Evolutionary conservation across 1,140 invertebrate species (phyloP).

Genomic region (Phocides pigmalion): DNA sequence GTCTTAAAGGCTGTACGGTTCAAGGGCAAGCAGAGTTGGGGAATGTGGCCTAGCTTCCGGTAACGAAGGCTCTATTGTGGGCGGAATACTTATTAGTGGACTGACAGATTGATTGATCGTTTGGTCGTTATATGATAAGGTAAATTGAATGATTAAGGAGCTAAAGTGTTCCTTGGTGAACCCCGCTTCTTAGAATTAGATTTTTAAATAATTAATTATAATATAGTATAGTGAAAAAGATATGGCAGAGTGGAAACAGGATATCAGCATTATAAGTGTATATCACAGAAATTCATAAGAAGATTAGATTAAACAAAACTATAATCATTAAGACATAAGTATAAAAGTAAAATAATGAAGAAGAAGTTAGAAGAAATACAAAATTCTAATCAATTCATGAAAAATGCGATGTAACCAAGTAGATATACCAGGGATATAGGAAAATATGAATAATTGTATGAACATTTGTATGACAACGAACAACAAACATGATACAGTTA

Average conservation of each 20-base stretch:
- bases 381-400: too few species aligned
- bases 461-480: too few species aligned
- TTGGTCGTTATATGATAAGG: slow-evolving; percentile 14
- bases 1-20: slow-evolving; percentile 50
- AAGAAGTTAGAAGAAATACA: too few species aligned
- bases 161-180: slow-evolving; percentile 5
- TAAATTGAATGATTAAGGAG: slow-evolving; percentile 26
- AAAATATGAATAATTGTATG: too few species aligned
- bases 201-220: slow-evolving; percentile 11
- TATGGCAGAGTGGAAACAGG: not conserved
- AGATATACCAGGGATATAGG: too few species aligned
- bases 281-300: too few species aligned
- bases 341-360: too few species aligned
- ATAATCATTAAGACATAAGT: too few species aligned
- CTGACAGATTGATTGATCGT: slow-evolving; percentile 39
- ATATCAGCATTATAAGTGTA: too few species aligned
- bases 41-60: slow-evolving; percentile 73
- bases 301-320: too few species aligned
- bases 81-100: slow-evolving; percentile 49
- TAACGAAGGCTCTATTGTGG: slow-evolving; percentile 35
- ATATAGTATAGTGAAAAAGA: not conserved
- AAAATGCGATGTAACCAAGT: too few species aligned
- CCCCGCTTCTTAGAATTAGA: not conserved
- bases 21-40: slow-evolving; percentile 62
- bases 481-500: too few species aligned